Conservation (phyloP, 2,797 vertebrate species). For the Myiothlypis chrysogaster region DNA sequence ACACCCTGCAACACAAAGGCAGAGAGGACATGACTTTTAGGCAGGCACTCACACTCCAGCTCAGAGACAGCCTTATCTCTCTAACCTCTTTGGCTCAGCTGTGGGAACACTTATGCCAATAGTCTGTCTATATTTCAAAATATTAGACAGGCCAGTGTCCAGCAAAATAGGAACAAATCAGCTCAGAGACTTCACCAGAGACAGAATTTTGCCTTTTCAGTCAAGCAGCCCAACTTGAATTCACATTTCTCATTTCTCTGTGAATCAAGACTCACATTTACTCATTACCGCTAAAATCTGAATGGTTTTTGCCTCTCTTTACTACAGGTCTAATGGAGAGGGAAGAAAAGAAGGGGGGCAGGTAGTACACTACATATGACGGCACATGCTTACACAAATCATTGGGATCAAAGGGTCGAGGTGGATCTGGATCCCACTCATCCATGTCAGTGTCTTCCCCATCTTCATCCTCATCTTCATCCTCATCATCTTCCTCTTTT, state of each 20-base stretch:
- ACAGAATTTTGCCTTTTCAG: background rate
- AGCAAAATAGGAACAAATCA: background rate
- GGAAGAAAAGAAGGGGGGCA: background rate
- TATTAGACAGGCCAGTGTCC: background rate
- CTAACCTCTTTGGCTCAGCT: background rate
- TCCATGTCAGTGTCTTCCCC: conserved; percentile 92
- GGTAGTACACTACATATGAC: background rate
- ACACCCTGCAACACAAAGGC: conserved; percentile 84
- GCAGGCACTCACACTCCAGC: background rate
- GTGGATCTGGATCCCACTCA: conserved; percentile 90
- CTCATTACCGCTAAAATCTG: background rate
- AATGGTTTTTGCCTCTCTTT: background rate
- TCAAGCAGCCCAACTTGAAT: background rate
- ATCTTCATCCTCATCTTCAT: conserved; percentile 86
- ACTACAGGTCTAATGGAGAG: background rate
- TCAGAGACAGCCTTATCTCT: background rate
- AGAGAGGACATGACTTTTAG: background rate
- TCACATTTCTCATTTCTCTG: background rate
- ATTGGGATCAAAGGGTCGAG: conserved; percentile 90
- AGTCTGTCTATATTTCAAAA: background rate
- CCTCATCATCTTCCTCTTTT: conserved; percentile 87
- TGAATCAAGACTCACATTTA: background rate
- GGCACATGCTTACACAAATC: conserved; percentile 85
- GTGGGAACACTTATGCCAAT: background rate
- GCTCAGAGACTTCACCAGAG: background rate